Evolutionary conservation across 1,140 invertebrate species (phyloP), one percentile per base, ranked within the genome.

Genomic region (Himalopsyche phryganea): DNA sequence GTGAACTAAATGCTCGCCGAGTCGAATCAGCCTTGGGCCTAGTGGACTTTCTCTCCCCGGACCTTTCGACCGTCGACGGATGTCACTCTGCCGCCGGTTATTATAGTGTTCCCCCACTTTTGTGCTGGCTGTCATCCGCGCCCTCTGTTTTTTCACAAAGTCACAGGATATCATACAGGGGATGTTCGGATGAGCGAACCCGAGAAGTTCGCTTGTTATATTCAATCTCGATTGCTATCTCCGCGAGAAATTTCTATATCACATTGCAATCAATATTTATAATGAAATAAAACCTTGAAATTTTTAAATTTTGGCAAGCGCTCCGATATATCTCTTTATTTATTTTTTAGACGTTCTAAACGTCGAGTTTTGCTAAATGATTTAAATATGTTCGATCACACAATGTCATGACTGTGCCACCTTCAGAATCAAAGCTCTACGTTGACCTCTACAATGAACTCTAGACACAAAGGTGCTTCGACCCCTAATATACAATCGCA

Each of bases 401-500:
- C 38, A 13, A 13, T 40, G 38, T 40, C n/a, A 40, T 15, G 38
- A 40, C n/a, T 15, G 38, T 5, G 4, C 38, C 15, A 40, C n/a
- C 38, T n/a, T 13, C 38, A 28, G 23, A 28, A 28, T 28, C 3
- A 28, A 3, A 11, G 42, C 18, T 2, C 4, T 17, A 19, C 42
- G 14, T 15, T 14, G 42, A 45, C 42, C 42, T 45, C 42, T 45
- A 19, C 18, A 5, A 5, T 19, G 42, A 45, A 45, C 42, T 19
- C 42, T 15, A 45, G 42, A 60, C 46, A 56, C 48, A 33, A 57
- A 61, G 19, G 32, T 28, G 33, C 56, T 45, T 41, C 40, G 48
- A 56, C 55, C 61, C 56, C 53, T 54, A 44, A 48, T 35, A 58
- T 32, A 54, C 50, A 63, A 10, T 45, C 4, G n/a, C 3, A 7